Conservation (phyloP, 2,113 vertebrate genomes). For the Spea multiplicata region DNA sequence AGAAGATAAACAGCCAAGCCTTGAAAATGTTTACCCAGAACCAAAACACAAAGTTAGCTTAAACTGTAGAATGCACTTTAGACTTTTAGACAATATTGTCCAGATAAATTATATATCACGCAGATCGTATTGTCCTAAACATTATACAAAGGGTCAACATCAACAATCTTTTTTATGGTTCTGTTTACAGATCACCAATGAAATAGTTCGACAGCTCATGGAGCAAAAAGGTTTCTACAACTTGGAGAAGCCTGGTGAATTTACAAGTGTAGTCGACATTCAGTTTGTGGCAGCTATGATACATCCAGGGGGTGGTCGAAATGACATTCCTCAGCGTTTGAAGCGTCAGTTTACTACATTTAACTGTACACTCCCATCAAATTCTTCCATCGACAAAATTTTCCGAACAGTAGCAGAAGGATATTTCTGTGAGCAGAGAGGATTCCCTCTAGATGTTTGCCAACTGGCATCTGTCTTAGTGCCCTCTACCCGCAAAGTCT, state of each 20-base stretch:
- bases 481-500: conserved; percentile 69
- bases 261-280: conserved; percentile 70
- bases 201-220: conserved; percentile 83
- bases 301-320: conserved; percentile 77
- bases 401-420: conserved; percentile 74
- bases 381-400: conserved; percentile 77
- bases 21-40: too few species aligned
- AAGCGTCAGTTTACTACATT: conserved; percentile 79
- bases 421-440: conserved; percentile 73
- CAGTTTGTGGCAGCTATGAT: conserved; percentile 81
- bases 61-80: too few species aligned
- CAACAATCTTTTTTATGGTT: conserved; percentile 8
- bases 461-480: conserved; percentile 68
- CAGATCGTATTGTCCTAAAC: too few species aligned
- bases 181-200: conserved; percentile 73
- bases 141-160: not conserved
- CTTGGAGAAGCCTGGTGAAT: conserved; percentile 80
- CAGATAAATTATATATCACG: too few species aligned
- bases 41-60: too few species aligned
- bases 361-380: conserved; percentile 79
- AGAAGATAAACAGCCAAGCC: too few species aligned
- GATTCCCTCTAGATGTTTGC: conserved; percentile 64
- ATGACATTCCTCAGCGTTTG: conserved; percentile 79
- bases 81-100: too few species aligned
- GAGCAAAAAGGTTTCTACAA: conserved; percentile 81